These are phyloP conservation scores for Parnassius smintheus DNA, from an alignment of 2,888 invertebrate species.

Conservation along the genomic window DNA sequence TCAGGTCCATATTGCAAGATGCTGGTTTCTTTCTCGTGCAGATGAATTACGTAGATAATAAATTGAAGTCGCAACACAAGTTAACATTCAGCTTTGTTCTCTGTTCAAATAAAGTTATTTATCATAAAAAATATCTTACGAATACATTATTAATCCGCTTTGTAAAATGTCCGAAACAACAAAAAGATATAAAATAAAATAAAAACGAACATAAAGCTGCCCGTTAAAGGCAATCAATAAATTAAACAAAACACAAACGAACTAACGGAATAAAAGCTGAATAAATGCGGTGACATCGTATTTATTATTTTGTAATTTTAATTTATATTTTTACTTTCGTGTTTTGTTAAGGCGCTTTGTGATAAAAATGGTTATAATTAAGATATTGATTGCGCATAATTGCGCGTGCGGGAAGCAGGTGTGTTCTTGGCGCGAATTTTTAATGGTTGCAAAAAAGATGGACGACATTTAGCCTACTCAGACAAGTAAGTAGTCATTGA, in stretches of 20 bases:
- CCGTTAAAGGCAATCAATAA: constrained; percentile 9
- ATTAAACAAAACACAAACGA: constrained; percentile 17
- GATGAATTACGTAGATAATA: too few species aligned
- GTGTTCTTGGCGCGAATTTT: constrained; percentile 31
- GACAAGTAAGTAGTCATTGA: constrained; percentile 23
- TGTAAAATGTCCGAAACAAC: neutral
- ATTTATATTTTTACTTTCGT: constrained; percentile 25
- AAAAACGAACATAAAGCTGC: neutral
- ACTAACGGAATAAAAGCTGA: constrained; percentile 21
- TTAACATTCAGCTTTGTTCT: too few species aligned
- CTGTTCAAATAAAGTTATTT: too few species aligned
- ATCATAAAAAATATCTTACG: too few species aligned
- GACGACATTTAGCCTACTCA: constrained; percentile 18
- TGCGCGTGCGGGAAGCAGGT: constrained; percentile 34
- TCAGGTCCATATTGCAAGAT: too few species aligned
- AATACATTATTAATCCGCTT: neutral
- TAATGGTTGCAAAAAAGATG: constrained; percentile 28
- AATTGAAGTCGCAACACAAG: too few species aligned
- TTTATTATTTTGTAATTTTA: constrained; percentile 26
- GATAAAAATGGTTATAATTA: constrained; percentile 41
- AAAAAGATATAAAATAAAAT: constrained; percentile 8
- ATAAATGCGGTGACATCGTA: constrained; percentile 22
- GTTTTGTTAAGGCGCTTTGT: constrained; percentile 25
- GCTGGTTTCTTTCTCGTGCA: too few species aligned
- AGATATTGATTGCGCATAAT: constrained; percentile 42